These are phyloP conservation scores for Euclidia mi DNA, from an alignment of 2,888 invertebrate genomes.

Conservation along the genomic window DNA sequence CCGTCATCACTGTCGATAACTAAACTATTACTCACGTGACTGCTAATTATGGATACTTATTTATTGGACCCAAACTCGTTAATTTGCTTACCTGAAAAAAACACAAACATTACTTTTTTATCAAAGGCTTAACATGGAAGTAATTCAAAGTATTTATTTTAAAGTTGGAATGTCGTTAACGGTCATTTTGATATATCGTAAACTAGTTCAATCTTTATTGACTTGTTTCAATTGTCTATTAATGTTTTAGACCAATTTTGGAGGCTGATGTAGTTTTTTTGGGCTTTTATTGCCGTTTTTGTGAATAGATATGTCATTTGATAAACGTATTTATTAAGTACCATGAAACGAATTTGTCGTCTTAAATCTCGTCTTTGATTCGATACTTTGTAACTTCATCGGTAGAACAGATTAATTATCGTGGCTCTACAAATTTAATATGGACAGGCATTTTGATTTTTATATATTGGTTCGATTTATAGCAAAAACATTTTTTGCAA, in stretches of 20 bases:
- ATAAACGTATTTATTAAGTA: neutral
- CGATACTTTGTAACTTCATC: too few species aligned
- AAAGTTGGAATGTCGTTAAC: too few species aligned
- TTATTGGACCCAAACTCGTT: conserved; percentile 1
- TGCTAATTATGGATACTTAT: neutral
- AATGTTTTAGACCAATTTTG: conserved; percentile 15
- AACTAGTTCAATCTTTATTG: conserved; percentile 3
- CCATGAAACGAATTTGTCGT: neutral
- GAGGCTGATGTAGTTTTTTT: neutral
- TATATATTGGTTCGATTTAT: too few species aligned
- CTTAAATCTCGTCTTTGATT: too few species aligned
- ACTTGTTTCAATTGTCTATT: conserved; percentile 15
- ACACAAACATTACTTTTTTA: conserved; percentile 8
- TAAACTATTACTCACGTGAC: conserved; percentile 24
- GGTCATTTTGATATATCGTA: neutral
- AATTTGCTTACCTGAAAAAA: conserved; percentile 27
- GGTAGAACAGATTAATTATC: too few species aligned
- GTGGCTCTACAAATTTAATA: too few species aligned
- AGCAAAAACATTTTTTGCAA: too few species aligned
- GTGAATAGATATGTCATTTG: neutral
- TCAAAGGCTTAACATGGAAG: neutral
- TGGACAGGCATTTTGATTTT: too few species aligned
- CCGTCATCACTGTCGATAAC: too few species aligned
- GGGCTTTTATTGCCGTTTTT: conserved; percentile 1
- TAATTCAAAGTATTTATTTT: too few species aligned